Base-by-base conservation (phyloP, 1,140 invertebrate genomes). In the Anastrepha ludens region DNA sequence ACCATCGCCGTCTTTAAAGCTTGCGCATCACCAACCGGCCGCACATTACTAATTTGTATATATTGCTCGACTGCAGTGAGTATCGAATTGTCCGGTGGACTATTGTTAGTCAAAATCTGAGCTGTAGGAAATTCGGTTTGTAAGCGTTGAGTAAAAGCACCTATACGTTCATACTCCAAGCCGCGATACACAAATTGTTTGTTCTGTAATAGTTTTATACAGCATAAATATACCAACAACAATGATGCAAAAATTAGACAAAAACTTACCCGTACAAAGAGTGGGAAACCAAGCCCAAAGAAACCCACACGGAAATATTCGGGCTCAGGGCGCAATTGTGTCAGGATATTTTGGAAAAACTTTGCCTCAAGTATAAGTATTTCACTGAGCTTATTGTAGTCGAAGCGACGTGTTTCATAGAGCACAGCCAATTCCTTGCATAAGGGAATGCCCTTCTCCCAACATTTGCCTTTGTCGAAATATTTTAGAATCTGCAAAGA, bases 251-350 rank as follows among this genome's bases (percentile, higher is more conserved):
- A 65, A 58, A 29, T 29, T 29, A 29, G 44, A 86, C 85, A 85
- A 20, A 85, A 85, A 94, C 95, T 95, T 94, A 99, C 98, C 93
- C 98, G 95, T 29, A 99, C 96, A 94, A 99, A 99, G 0, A 98
- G 94, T 7, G 99, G 98, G 93, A 99, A 98, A 60, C 97, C 97
- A 87, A 96, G 95, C 20, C 99, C 99, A 92, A 98, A 99, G 93
- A 99, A 99, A 41, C 98, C 98, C 74, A 99, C 98, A 29, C 98
- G 94, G 92, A 99, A 99, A 93, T 99, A 99, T 93, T 99, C 98
- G 8, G 98, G 97, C 91, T 98, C 98, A 0, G 97, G 97, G 89
- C 98, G 94, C 11, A 98, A 93, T 91, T 98, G 96, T 1, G 96
- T 96, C 87, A 99, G 92, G 90, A 99, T 98, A 88, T 98, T 98